Conservation (phyloP, 1,140 invertebrate species). For the Polypedilum vanderplanki region DNA sequence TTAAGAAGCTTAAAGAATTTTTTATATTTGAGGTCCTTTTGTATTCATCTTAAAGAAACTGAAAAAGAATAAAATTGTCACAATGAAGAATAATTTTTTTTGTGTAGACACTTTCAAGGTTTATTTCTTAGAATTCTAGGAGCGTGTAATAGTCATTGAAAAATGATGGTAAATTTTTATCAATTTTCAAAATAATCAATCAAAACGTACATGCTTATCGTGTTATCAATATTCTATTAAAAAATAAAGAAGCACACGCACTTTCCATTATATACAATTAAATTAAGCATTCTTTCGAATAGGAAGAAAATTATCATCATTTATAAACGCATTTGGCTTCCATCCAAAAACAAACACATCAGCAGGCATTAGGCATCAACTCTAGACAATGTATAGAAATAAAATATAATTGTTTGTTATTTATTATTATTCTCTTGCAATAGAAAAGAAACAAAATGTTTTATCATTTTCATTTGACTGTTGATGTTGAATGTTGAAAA, state of each 20-base stretch:
- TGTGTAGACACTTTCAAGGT: no score
- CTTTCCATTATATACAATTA: neutral
- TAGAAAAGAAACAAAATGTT: neutral
- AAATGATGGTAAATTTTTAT: no score
- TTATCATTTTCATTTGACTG: neutral
- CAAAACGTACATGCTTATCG: neutral
- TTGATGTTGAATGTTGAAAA: neutral
- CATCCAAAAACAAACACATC: slow-evolving; percentile 15
- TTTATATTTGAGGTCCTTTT: neutral
- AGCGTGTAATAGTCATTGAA: no score
- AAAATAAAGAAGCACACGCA: neutral
- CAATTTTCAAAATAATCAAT: no score
- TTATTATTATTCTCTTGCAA: neutral
- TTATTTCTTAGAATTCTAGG: no score
- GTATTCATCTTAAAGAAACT: neutral
- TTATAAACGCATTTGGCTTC: neutral
- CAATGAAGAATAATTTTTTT: neutral
- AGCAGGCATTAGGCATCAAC: neutral
- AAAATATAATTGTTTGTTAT: slow-evolving; percentile 5
- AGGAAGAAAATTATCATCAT: slow-evolving; percentile 23
- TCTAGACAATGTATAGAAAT: neutral
- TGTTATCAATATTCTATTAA: no score
- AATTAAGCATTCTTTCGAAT: slow-evolving; percentile 3
- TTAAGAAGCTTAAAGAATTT: slow-evolving; percentile 9
- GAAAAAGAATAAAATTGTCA: neutral